Conservation (phyloP, 2,113 vertebrate species). For the Zosterops lateralis region DNA sequence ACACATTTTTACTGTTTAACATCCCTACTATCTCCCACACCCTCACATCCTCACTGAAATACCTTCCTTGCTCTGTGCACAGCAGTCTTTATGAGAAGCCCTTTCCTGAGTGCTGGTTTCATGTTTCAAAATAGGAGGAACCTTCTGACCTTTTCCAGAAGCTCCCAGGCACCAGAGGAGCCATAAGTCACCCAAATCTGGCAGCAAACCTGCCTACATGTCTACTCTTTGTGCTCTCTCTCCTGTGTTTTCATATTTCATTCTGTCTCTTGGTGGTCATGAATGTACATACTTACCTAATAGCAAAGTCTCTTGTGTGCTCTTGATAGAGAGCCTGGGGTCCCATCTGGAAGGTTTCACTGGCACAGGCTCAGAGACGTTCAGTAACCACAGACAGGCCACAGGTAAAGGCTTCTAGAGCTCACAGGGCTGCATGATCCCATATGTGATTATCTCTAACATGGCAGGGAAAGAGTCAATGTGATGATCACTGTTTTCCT, state of each 20-base stretch:
- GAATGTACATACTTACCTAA: not conserved
- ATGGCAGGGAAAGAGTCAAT: not conserved
- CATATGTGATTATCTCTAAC: not conserved
- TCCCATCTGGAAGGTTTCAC: not conserved
- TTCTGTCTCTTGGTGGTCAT: not conserved
- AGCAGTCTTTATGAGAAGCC: not conserved
- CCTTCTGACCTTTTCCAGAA: slow-evolving; percentile 21
- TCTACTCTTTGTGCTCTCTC: not conserved
- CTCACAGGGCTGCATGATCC: not conserved
- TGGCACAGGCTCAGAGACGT: not conserved
- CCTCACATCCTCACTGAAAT: not conserved
- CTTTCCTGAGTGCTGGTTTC: not conserved
- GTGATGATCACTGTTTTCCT: not conserved
- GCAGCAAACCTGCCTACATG: not conserved
- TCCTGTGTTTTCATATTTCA: slow-evolving; percentile 6
- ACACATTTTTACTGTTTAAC: not conserved
- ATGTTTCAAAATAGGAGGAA: not conserved
- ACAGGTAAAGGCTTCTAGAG: not conserved
- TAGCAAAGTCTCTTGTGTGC: not conserved
- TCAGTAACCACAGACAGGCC: not conserved
- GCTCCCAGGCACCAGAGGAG: not conserved
- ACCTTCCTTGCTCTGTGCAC: not conserved
- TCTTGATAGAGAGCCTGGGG: not conserved
- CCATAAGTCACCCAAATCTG: slow-evolving; percentile 17
- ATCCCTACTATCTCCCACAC: not conserved